A percentile compares a stretch with the other conserved stretches of the same genome.
Evolutionary conservation across 2,797 vertebrate species (phyloP).

Genomic region (Enoplosus armatus): DNA sequence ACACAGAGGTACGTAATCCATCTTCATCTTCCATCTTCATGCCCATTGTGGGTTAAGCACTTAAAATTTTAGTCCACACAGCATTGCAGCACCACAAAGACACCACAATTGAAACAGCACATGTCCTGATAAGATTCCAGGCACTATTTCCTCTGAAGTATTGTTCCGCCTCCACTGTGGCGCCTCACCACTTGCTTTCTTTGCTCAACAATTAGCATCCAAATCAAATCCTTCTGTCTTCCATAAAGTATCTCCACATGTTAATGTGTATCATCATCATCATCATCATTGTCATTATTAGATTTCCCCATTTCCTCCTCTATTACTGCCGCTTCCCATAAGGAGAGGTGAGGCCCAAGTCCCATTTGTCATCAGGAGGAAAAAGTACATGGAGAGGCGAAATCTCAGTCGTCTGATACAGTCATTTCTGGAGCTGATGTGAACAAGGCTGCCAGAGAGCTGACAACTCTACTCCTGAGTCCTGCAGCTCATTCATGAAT

Average conservation of each 20-base stretch:
- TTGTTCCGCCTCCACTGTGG: slow-evolving; percentile 11
- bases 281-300: slow-evolving; percentile 56
- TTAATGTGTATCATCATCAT: slow-evolving; percentile 46
- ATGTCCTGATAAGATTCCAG: slow-evolving; percentile 7
- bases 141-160: slow-evolving; percentile 14
- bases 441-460: slow-evolving; percentile 41
- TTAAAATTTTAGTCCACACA: slow-evolving; percentile 32
- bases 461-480: slow-evolving; percentile 28
- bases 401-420: slow-evolving; percentile 49
- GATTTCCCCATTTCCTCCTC: slow-evolving; percentile 67
- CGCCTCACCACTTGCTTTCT: slow-evolving; percentile 18
- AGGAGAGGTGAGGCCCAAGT: slow-evolving; percentile 44
- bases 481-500: slow-evolving; percentile 55
- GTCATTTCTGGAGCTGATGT: slow-evolving; percentile 48
- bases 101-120: slow-evolving; percentile 16
- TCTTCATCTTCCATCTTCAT: too few species aligned
- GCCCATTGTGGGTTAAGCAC: slow-evolving; percentile 34
- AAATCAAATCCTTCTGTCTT: slow-evolving; percentile 54
- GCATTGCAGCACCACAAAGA: slow-evolving; percentile 16
- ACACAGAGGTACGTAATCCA: slow-evolving; percentile 16
- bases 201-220: slow-evolving; percentile 49
- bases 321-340: slow-evolving; percentile 42
- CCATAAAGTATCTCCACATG: slow-evolving; percentile 36
- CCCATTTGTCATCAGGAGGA: slow-evolving; percentile 54
- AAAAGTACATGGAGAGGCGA: slow-evolving; percentile 56